phyloP scores from a whole-genome alignment of 2,113 vertebrate species.

The Ovis aries region DNA sequence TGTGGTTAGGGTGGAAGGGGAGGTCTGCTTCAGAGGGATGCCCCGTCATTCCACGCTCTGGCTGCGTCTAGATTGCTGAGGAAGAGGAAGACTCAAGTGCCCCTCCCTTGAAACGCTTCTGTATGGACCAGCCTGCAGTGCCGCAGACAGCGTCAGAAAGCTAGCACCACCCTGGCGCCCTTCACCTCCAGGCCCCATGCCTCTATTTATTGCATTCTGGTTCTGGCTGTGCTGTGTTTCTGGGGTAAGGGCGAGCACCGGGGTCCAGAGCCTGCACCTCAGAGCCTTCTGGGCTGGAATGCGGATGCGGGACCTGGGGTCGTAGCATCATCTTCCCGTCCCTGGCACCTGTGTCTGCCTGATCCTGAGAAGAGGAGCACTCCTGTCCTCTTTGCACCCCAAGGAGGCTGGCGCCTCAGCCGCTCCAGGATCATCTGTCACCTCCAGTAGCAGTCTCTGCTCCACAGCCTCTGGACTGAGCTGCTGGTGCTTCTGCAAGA shows the following conservation, averaged over 20 bases:
- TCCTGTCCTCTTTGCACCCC: slow-evolving; percentile 14
- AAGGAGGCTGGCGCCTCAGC: slow-evolving; percentile 10
- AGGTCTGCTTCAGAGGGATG: neutral
- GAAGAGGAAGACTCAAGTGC: slow-evolving; percentile 87
- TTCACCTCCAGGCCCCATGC: slow-evolving; percentile 49
- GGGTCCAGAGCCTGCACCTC: slow-evolving; percentile 41
- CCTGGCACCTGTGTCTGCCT: slow-evolving; percentile 49
- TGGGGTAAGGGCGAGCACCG: slow-evolving; percentile 49
- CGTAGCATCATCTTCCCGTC: neutral
- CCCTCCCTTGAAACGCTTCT: slow-evolving; percentile 93
- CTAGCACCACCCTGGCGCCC: slow-evolving; percentile 75
- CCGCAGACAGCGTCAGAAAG: slow-evolving; percentile 83
- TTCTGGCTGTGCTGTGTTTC: slow-evolving; percentile 58
- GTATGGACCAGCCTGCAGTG: slow-evolving; percentile 86
- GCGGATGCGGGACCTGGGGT: slow-evolving; percentile 5
- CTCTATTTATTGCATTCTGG: slow-evolving; percentile 81
- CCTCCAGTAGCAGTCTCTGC: slow-evolving; percentile 18
- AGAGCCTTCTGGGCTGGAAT: slow-evolving; percentile 39
- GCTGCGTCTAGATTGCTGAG: slow-evolving; percentile 77
- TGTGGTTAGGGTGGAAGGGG: neutral
- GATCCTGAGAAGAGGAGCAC: slow-evolving; percentile 35
- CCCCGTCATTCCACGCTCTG: neutral
- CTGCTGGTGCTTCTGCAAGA: slow-evolving; percentile 12
- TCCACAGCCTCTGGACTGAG: slow-evolving; percentile 33
- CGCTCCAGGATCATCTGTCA: slow-evolving; percentile 3